A percentile compares a stretch with the other conserved stretches of the same genome.
phyloP scores from a whole-genome alignment of 2,888 invertebrate genomes.

The Chorisops tibialis region DNA sequence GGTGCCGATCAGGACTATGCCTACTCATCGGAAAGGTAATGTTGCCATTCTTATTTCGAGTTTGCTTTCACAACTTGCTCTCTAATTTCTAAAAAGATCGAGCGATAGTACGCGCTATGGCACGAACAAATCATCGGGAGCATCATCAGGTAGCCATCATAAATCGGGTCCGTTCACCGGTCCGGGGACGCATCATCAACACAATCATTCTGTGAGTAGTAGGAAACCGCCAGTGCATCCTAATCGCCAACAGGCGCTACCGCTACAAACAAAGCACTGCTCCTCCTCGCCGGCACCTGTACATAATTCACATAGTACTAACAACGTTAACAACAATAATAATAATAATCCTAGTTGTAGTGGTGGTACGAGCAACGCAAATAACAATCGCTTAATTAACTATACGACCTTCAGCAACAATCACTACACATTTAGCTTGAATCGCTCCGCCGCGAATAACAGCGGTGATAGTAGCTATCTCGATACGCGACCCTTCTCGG shows the following conservation, averaged over 20 bases:
- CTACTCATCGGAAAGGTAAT: constrained; percentile 65
- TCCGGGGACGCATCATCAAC: constrained; percentile 44
- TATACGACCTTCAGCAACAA: constrained; percentile 53
- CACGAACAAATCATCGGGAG: constrained; percentile 52
- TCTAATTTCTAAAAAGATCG: constrained; percentile 47
- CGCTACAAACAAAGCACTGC: constrained; percentile 41
- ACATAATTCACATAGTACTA: constrained; percentile 34
- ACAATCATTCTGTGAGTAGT: constrained; percentile 39
- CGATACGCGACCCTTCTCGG: constrained; percentile 39
- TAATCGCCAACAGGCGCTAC: constrained; percentile 41
- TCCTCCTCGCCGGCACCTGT: constrained; percentile 34
- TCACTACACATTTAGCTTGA: constrained; percentile 53
- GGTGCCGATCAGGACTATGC: constrained; percentile 74
- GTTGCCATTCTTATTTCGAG: too few species aligned
- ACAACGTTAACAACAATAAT: constrained; percentile 29
- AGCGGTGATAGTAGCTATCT: constrained; percentile 34
- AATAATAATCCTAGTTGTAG: constrained; percentile 40
- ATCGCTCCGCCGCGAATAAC: constrained; percentile 27
- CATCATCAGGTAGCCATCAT: constrained; percentile 51
- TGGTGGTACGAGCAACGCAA: constrained; percentile 39
- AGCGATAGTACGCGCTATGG: constrained; percentile 61
- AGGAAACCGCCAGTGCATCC: constrained; percentile 39
- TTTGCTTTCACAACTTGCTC: background rate
- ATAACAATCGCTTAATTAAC: constrained; percentile 43
- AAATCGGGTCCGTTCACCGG: constrained; percentile 46